phyloP scores from a whole-genome alignment of 2,113 vertebrate species.

The Cardinalis cardinalis region DNA sequence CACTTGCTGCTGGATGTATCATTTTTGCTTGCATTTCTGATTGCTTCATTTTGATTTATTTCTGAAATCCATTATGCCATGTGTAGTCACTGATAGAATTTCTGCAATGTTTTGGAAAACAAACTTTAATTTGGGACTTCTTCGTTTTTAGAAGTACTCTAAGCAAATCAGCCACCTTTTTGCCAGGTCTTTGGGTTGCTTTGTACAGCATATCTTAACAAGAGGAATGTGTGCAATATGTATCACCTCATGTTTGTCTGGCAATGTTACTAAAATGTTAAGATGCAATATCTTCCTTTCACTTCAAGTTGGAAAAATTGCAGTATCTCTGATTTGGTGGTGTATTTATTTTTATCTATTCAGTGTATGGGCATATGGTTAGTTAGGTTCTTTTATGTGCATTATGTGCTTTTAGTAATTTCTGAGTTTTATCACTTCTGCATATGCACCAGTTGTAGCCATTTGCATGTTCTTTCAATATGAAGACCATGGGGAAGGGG shows the following conservation, averaged over 20 bases:
- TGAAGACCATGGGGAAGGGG: conserved; percentile 7
- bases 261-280: conserved; percentile 62
- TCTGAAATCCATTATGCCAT: conserved; percentile 16
- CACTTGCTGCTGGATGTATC: neutral
- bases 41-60: conserved; percentile 41
- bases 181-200: conserved; percentile 51
- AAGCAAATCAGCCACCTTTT: conserved; percentile 8
- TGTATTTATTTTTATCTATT: conserved; percentile 65
- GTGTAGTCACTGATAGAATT: conserved; percentile 21
- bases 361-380: conserved; percentile 36
- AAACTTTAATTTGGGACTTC: neutral
- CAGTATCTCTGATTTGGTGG: conserved; percentile 47
- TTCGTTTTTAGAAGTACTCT: conserved; percentile 2
- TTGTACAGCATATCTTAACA: conserved; percentile 56
- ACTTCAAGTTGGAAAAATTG: conserved; percentile 46
- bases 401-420: conserved; percentile 36
- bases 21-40: conserved; percentile 32
- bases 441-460: conserved; percentile 19
- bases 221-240: conserved; percentile 71
- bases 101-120: conserved; percentile 13
- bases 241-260: conserved; percentile 64
- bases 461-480: conserved; percentile 30
- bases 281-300: conserved; percentile 69
- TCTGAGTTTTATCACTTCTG: conserved; percentile 51
- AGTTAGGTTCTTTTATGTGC: conserved; percentile 9